phyloP scores from a whole-genome alignment of 2,888 invertebrate species.

The Heliothis peltigera region DNA sequence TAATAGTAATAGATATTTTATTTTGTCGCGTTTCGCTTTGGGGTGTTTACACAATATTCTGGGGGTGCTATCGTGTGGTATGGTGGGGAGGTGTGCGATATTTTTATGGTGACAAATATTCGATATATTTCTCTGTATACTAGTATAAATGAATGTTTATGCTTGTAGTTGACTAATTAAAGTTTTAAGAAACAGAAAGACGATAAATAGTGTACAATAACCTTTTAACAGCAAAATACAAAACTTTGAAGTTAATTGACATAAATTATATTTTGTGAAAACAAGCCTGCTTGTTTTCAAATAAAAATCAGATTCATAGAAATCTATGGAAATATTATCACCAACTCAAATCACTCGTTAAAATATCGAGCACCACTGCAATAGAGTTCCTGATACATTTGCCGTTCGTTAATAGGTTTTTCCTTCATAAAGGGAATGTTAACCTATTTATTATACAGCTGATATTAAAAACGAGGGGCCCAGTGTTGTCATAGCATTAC shows the following conservation, averaged over 20 bases:
- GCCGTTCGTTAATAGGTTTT: slow-evolving; percentile 88
- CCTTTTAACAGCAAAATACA: too few species aligned
- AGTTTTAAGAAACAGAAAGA: too few species aligned
- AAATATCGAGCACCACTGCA: slow-evolving; percentile 38
- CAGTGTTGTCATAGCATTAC: slow-evolving; percentile 58
- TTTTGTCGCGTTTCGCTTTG: slow-evolving; percentile 86
- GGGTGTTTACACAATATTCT: slow-evolving; percentile 85
- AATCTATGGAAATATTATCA: slow-evolving; percentile 18
- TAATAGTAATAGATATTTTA: slow-evolving; percentile 91
- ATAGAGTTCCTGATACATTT: slow-evolving; percentile 84
- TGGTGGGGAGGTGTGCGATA: neutral
- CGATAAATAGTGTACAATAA: too few species aligned
- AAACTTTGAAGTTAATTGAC: too few species aligned
- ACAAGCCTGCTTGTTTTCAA: neutral
- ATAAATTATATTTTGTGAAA: too few species aligned
- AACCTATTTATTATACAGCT: slow-evolving; percentile 88
- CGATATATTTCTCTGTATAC: neutral
- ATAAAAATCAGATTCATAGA: neutral
- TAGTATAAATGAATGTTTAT: neutral
- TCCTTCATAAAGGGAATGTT: slow-evolving; percentile 89
- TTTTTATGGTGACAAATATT: neutral
- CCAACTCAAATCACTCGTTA: too few species aligned
- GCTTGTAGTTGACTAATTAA: too few species aligned
- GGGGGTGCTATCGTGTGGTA: slow-evolving; percentile 66
- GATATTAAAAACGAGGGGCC: slow-evolving; percentile 85